Evolutionary conservation across 1,140 invertebrate genomes (phyloP), one percentile per base, ranked within the genome.

Genomic region (Habropoda laboriosa): DNA sequence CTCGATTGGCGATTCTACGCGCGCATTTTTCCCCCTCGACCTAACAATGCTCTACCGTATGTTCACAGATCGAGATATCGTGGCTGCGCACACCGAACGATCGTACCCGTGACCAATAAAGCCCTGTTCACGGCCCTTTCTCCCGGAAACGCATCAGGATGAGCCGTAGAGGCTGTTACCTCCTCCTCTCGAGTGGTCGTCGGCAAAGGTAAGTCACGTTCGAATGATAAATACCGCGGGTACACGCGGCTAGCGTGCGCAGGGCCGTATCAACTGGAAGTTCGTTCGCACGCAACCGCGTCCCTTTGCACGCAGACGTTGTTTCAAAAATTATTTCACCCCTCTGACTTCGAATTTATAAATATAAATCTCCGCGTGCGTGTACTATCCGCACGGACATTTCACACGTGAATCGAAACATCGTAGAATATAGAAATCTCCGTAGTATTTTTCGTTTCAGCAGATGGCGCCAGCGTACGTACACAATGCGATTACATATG

Each of bases 181-280:
- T 72, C 32, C 68, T 68, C 16, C 67, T 35, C 45, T 60, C n/a
- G 12, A 24, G 60, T 32, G 35, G 60, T 82, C 61, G 53, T 40
- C 51, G 68, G 40, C 71, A 40, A 51, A 75, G 63, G 72, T 78
- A 73, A 84, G 79, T 81, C 63, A 85, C 72, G 60, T 84, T 81
- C 73, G n/a, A 81, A 73, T 85, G 73, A 85, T 81, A 85, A 83
- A 85, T 83, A 83, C 64, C 53, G 60, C 18, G 30, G 47, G 12
- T 63, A 80, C 77, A 71, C 63, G 66, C 32, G 57, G 71, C 30
- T 61, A 38, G 60, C 47, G 40, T 58, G 70, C 71, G 16, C 64
- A 67, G 49, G 79, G 47, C 32, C 18, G 57, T 71, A 70, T 57
- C 51, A 78, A 75, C 63, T 51, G 30, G 30, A 24, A 30, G 51